Evolutionary conservation across 1,140 invertebrate genomes (phyloP).

Genomic region (Dreissena rostriformis): DNA sequence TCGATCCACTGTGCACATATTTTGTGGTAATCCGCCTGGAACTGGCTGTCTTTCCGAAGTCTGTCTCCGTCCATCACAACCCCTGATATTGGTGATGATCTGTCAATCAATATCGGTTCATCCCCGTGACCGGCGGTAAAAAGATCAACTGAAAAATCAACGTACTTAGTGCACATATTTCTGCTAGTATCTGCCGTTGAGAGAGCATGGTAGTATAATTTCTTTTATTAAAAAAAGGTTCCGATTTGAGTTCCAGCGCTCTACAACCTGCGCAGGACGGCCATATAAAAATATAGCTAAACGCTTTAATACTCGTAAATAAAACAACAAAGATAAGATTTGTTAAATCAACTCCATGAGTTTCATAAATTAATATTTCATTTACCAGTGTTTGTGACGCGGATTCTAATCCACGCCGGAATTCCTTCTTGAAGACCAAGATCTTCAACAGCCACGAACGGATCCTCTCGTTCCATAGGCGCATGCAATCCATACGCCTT

Average conservation of each 20-base stretch:
- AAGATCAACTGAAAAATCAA: constrained; percentile 49
- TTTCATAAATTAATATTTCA: too few relatives aligned
- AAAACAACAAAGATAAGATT: too few relatives aligned
- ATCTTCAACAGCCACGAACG: constrained; percentile 64
- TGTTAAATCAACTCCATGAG: too few relatives aligned
- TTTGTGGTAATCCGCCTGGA: constrained; percentile 33
- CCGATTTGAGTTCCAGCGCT: too few relatives aligned
- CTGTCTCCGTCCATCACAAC: constrained; percentile 51
- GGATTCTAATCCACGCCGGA: constrained; percentile 66
- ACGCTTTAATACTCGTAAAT: too few relatives aligned
- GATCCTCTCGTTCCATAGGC: constrained; percentile 52
- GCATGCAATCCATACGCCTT: constrained; percentile 61
- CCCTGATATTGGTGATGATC: constrained; percentile 52
- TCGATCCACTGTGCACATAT: constrained; percentile 65
- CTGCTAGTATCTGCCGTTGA: too few relatives aligned
- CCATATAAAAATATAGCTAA: too few relatives aligned
- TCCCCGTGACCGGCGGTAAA: constrained; percentile 57
- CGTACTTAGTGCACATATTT: too few relatives aligned
- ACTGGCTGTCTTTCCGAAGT: constrained; percentile 53
- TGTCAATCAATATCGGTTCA: constrained; percentile 60
- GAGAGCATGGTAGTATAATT: too few relatives aligned
- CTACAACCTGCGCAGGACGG: too few relatives aligned
- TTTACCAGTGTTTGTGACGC: constrained; percentile 68
- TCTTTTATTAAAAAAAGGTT: too few relatives aligned
- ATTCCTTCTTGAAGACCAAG: constrained; percentile 61